Evolutionary conservation across 1,140 invertebrate species (phyloP).

Genomic region (Cheumatopsyche charites): DNA sequence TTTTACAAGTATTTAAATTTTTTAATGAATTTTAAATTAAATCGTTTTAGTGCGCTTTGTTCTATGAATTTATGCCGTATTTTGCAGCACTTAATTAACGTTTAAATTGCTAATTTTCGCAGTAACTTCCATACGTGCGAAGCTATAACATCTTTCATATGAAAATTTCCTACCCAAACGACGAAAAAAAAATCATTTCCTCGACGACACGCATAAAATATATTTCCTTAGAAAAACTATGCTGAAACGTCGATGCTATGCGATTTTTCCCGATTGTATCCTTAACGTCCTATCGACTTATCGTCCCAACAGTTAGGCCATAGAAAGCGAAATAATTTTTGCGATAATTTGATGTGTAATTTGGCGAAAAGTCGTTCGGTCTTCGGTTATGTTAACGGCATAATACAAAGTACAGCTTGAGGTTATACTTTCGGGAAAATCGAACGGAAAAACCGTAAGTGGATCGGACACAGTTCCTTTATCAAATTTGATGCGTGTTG

Average conservation of each 20-base stretch:
- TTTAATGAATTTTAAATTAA: too few species aligned
- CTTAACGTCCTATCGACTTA: slow-evolving; percentile 2
- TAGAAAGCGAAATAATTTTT: slow-evolving; percentile 21
- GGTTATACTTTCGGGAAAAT: slow-evolving; percentile 1
- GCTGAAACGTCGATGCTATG: neutral
- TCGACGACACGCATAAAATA: too few species aligned
- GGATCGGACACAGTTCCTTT: too few species aligned
- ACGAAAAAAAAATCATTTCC: too few species aligned
- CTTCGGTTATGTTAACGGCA: neutral
- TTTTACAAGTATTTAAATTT: too few species aligned
- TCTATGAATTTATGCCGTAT: neutral
- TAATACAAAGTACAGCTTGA: neutral
- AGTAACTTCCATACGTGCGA: too few species aligned
- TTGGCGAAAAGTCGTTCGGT: slow-evolving; percentile 9
- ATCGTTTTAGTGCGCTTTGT: too few species aligned
- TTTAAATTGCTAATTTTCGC: too few species aligned
- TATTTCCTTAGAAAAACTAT: too few species aligned
- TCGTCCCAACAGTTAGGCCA: neutral
- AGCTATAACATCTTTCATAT: too few species aligned
- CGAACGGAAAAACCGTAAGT: neutral
- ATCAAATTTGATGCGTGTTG: too few species aligned
- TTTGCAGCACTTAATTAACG: neutral
- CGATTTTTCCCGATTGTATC: slow-evolving; percentile 2
- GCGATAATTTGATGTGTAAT: slow-evolving; percentile 25
- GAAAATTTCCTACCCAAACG: too few species aligned